Evolutionary conservation across 2,113 vertebrate genomes (phyloP).

Genomic region (Myiozetetes cayanensis): DNA sequence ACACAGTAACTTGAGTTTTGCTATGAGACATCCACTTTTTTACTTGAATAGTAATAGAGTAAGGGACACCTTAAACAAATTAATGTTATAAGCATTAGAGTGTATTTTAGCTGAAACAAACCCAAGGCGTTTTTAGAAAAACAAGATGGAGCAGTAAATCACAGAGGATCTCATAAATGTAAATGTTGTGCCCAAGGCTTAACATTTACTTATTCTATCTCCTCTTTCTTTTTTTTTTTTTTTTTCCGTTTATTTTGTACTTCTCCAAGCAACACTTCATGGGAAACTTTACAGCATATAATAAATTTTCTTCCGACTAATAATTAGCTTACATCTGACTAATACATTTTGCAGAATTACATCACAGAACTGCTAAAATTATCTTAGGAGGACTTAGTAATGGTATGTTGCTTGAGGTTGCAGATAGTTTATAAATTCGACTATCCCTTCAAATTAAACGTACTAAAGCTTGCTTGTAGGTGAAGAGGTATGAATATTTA

Average conservation of each 20-base stretch:
- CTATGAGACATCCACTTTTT: neutral
- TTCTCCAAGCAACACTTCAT: conserved; percentile 6
- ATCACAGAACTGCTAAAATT: neutral
- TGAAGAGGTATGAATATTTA: conserved; percentile 54
- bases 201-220: conserved; percentile 12
- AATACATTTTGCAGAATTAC: conserved; percentile 20
- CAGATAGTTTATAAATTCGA: conserved; percentile 1
- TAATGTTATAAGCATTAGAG: neutral
- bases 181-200: conserved; percentile 39
- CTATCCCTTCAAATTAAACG: neutral
- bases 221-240: neutral
- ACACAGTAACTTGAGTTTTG: neutral
- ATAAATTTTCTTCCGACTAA: conserved; percentile 37
- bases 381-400: conserved; percentile 8
- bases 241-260: neutral
- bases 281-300: neutral
- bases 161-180: conserved; percentile 42
- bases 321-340: conserved; percentile 56
- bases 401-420: neutral
- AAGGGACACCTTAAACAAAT: neutral
- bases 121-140: conserved; percentile 35
- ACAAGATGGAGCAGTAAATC: conserved; percentile 47
- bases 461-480: conserved; percentile 32
- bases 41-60: neutral
- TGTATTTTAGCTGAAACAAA: conserved; percentile 27